phyloP scores from a whole-genome alignment of 2,888 invertebrate genomes.

The Agriotes lineatus region DNA sequence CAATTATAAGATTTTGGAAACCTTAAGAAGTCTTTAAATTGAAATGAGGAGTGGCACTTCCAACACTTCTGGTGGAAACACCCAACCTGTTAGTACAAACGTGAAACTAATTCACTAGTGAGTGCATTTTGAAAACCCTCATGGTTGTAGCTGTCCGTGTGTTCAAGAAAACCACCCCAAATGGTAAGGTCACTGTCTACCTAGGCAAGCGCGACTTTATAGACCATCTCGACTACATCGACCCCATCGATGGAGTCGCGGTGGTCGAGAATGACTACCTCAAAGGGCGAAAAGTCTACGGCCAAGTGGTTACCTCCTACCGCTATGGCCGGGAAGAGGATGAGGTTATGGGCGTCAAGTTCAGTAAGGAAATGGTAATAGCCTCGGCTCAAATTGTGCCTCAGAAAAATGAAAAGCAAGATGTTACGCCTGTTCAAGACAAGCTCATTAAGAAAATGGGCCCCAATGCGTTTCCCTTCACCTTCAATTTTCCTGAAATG shows the following conservation, averaged over 20 bases:
- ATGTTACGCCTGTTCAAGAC: conserved; percentile 85
- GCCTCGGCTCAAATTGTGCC: conserved; percentile 85
- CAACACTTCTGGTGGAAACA: conserved; percentile 30
- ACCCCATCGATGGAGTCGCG: conserved; percentile 93
- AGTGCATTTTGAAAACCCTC: conserved; percentile 15
- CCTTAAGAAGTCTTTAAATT: too few relatives aligned
- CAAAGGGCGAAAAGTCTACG: conserved; percentile 86
- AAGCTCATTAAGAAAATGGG: conserved; percentile 88
- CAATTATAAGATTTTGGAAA: conserved; percentile 20
- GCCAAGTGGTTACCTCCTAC: conserved; percentile 87
- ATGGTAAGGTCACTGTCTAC: conserved; percentile 97
- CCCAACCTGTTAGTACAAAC: conserved; percentile 2
- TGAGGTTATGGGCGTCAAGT: conserved; percentile 95
- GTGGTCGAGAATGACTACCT: conserved; percentile 91
- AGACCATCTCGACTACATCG: conserved; percentile 92
- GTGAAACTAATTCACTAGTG: neutral
- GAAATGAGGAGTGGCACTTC: too few relatives aligned
- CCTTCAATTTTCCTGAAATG: conserved; percentile 84
- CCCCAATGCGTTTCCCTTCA: conserved; percentile 84
- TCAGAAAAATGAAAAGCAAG: conserved; percentile 73
- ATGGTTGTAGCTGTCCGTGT: conserved; percentile 91
- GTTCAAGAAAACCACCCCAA: conserved; percentile 93
- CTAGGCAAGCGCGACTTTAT: conserved; percentile 98
- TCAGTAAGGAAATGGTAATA: conserved; percentile 89
- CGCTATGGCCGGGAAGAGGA: conserved; percentile 95